Evolutionary conservation across 2,113 vertebrate species (phyloP).

Genomic region (Cygnus buccinator): DNA sequence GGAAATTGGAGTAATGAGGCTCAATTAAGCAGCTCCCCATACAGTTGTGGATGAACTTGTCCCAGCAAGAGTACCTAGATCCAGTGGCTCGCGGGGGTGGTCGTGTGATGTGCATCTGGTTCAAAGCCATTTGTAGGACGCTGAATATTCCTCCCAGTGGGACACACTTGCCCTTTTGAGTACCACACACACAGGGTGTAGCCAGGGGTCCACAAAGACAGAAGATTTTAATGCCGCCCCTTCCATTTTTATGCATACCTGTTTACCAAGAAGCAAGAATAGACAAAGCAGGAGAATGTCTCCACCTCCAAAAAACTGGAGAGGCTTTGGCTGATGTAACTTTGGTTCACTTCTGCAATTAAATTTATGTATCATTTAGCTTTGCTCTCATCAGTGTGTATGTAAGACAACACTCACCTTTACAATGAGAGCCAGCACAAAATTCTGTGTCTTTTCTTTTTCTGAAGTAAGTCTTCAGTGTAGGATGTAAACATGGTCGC

Average conservation of each 20-base stretch:
- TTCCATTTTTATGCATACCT: background rate
- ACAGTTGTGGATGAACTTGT: conserved; percentile 28
- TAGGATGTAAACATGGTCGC: background rate
- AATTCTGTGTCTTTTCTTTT: background rate
- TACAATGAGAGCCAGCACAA: background rate
- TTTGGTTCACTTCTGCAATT: background rate
- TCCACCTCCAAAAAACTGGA: background rate
- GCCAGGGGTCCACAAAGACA: background rate
- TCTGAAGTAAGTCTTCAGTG: background rate
- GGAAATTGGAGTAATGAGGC: conserved; percentile 66
- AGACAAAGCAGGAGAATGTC: background rate
- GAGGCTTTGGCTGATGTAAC: background rate
- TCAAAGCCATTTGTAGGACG: conserved; percentile 38
- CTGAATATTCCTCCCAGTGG: conserved; percentile 62
- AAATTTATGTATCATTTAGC: background rate
- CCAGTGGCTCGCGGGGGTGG: conserved; percentile 52
- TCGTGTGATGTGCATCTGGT: conserved; percentile 52
- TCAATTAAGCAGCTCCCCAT: conserved; percentile 65
- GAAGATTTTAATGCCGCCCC: background rate
- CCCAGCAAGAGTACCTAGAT: conserved; percentile 56
- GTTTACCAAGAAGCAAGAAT: background rate
- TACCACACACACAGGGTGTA: background rate
- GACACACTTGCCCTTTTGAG: conserved; percentile 57
- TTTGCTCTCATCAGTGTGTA: background rate
- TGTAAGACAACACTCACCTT: background rate